Percentiles rank a stretch among this genome's conserved stretches.
Conservation (phyloP, 1,140 invertebrate species). For the Capitella teleta region DNA sequence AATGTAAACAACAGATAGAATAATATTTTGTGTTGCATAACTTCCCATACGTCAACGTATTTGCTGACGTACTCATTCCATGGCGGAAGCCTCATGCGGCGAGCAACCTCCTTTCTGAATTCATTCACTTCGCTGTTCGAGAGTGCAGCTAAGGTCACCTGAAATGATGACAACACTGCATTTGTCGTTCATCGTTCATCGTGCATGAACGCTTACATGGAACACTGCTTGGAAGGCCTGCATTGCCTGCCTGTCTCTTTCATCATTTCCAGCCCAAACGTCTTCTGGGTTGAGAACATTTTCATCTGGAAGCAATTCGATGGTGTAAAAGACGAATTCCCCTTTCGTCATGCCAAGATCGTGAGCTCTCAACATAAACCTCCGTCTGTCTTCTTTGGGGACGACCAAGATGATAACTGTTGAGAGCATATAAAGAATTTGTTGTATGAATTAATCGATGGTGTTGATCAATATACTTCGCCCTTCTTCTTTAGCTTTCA, state of each 20-base stretch:
- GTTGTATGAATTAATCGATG: too few species aligned
- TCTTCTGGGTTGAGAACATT: slow-evolving; percentile 8
- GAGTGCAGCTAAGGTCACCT: slow-evolving; percentile 11
- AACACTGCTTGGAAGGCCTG: slow-evolving; percentile 13
- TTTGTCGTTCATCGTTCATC: too few species aligned
- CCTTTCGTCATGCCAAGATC: slow-evolving; percentile 8
- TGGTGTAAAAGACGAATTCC: slow-evolving; percentile 11
- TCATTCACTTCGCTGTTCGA: slow-evolving; percentile 3
- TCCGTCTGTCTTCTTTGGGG: slow-evolving; percentile 8
- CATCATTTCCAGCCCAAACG: slow-evolving; percentile 8
- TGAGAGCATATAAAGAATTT: too few species aligned
- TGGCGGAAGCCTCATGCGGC: slow-evolving; percentile 6
- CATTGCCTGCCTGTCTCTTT: slow-evolving; percentile 7
- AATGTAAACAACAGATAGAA: neutral
- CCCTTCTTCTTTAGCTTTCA: too few species aligned
- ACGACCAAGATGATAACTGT: slow-evolving; percentile 7
- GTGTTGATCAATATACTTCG: too few species aligned
- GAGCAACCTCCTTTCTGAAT: slow-evolving; percentile 6
- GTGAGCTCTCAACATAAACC: slow-evolving; percentile 9
- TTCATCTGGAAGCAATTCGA: slow-evolving; percentile 12
- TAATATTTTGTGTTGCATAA: neutral
- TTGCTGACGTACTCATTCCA: too few species aligned
- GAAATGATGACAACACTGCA: too few species aligned
- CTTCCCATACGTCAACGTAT: too few species aligned
- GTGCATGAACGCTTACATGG: too few species aligned